Evolutionary conservation across 1,140 invertebrate genomes (phyloP).

Genomic region (Hylyphantes graminicola): DNA sequence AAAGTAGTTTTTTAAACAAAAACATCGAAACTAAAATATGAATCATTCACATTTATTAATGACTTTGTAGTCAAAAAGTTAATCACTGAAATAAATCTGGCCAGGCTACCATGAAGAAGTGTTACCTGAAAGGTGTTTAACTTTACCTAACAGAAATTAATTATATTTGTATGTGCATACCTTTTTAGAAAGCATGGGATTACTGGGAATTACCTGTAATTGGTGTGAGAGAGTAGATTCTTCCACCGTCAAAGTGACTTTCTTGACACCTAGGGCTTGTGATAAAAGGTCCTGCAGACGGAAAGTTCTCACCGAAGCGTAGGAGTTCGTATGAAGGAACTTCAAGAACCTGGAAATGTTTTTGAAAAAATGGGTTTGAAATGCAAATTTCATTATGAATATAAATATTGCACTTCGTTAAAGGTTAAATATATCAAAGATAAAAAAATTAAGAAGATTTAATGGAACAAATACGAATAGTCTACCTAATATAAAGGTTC

Average conservation of each 20-base stretch:
- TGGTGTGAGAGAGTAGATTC: constrained; percentile 62
- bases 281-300: constrained; percentile 61
- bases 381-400: background rate
- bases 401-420: background rate
- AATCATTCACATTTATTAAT: no score
- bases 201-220: constrained; percentile 32
- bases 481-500: background rate
- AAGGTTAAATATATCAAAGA: background rate
- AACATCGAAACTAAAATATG: no score
- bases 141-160: no score
- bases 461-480: no score
- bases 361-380: background rate
- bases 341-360: constrained; percentile 51
- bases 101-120: no score
- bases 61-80: no score
- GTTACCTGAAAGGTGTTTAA: no score
- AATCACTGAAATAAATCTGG: no score
- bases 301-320: constrained; percentile 61
- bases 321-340: constrained; percentile 59
- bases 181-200: no score
- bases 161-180: no score
- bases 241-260: constrained; percentile 53
- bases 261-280: constrained; percentile 44
- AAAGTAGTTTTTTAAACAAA: no score
- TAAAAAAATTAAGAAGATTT: no score